Evolutionary conservation across 2,113 vertebrate genomes (phyloP).

Genomic region (Camelus dromedarius): DNA sequence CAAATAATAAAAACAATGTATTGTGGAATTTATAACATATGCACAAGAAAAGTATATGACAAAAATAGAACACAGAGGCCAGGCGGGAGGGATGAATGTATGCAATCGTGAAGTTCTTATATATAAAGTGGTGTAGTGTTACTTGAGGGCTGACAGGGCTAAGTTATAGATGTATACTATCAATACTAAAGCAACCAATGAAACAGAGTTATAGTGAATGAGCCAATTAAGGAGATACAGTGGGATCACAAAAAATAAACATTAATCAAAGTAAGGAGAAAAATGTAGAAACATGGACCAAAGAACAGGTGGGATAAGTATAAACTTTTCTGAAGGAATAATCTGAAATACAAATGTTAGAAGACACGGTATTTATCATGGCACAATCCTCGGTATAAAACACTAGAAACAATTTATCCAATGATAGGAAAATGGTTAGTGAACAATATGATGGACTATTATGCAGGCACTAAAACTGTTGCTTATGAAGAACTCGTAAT

Average conservation of each 20-base stretch:
- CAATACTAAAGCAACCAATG: not conserved
- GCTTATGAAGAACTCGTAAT: not conserved
- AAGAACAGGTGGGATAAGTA: conserved; percentile 25
- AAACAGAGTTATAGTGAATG: conserved; percentile 21
- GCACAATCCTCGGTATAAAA: not conserved
- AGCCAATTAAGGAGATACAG: conserved; percentile 14
- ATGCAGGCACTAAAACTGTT: not conserved
- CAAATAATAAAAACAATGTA: not conserved
- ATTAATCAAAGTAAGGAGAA: conserved; percentile 30
- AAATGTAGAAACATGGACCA: not conserved
- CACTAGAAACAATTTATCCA: not conserved
- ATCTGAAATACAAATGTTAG: conserved; percentile 35
- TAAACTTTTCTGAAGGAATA: not conserved
- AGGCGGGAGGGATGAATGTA: not conserved
- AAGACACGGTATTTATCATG: conserved; percentile 3
- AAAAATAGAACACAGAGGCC: not conserved
- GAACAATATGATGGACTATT: not conserved
- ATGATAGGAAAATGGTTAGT: not conserved
- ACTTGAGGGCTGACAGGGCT: not conserved
- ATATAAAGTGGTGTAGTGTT: not conserved
- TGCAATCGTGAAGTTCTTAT: not conserved
- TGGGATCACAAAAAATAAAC: not conserved
- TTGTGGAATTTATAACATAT: not conserved
- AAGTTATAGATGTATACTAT: not conserved
- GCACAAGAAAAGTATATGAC: not conserved